Percentiles rank a stretch among this genome's conserved stretches.
Conservation (phyloP, 2,888 invertebrate species). For the Rhagophthalmus giganteus region DNA sequence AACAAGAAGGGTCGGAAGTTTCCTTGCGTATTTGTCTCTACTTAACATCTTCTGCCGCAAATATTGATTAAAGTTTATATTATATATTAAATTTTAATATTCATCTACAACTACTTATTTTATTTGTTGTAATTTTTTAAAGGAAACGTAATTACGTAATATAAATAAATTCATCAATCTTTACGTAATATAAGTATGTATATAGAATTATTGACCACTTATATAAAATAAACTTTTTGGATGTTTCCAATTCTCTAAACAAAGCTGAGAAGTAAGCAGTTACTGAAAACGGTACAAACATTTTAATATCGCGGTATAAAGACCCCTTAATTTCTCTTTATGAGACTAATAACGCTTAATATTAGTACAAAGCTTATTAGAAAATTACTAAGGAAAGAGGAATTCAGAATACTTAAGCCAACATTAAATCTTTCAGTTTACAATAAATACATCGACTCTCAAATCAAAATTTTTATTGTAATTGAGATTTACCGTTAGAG, state of each 20-base stretch:
- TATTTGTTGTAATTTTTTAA: too few species aligned
- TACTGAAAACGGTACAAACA: slow-evolving; percentile 23
- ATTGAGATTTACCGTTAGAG: neutral
- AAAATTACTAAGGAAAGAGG: slow-evolving; percentile 14
- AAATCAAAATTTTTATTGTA: neutral
- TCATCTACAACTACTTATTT: too few species aligned
- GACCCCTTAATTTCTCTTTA: slow-evolving; percentile 24
- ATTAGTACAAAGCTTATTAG: slow-evolving; percentile 24
- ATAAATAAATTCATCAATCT: too few species aligned
- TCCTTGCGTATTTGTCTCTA: too few species aligned
- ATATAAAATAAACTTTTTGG: too few species aligned
- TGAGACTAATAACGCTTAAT: slow-evolving; percentile 27
- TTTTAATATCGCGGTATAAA: slow-evolving; percentile 26
- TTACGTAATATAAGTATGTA: too few species aligned
- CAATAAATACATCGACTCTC: neutral
- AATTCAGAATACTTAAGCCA: neutral
- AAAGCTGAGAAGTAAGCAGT: slow-evolving; percentile 20
- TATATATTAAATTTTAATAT: too few species aligned
- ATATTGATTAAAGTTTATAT: too few species aligned
- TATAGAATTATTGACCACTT: too few species aligned
- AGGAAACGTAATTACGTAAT: too few species aligned
- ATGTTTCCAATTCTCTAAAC: slow-evolving; percentile 11
- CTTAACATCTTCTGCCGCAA: too few species aligned
- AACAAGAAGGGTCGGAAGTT: too few species aligned
- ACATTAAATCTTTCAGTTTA: neutral